Evolutionary conservation across 2,113 vertebrate species (phyloP).

Genomic region (Mus spicilegus): DNA sequence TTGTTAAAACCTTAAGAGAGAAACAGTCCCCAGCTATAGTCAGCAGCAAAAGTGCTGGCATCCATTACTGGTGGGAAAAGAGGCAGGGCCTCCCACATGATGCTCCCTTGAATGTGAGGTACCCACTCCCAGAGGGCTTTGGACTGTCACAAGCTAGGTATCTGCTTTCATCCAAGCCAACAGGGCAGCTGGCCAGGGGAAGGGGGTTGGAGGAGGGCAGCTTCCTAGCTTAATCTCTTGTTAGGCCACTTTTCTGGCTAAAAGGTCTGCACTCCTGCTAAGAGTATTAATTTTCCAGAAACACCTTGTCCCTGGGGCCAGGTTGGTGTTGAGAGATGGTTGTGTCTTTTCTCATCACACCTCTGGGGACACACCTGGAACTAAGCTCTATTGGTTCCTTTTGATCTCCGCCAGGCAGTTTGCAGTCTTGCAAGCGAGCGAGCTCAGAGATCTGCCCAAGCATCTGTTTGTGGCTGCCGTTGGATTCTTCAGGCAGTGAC

Average conservation of each 20-base stretch:
- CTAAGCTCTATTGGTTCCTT: background rate
- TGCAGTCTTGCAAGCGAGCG: background rate
- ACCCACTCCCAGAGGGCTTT: background rate
- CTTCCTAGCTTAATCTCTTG: conserved; percentile 17
- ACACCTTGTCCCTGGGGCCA: conserved; percentile 25
- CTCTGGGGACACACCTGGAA: background rate
- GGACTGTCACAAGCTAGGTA: background rate
- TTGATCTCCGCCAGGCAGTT: background rate
- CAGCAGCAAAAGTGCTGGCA: too few relatives aligned
- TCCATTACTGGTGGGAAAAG: background rate
- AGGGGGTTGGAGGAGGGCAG: background rate
- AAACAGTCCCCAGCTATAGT: too few relatives aligned
- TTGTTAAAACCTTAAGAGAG: background rate
- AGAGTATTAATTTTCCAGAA: conserved; percentile 1
- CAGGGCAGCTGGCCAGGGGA: background rate
- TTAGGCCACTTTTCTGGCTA: background rate
- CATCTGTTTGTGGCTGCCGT: background rate
- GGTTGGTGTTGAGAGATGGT: background rate
- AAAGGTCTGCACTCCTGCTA: background rate
- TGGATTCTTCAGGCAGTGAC: conserved; percentile 69
- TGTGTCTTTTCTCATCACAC: background rate
- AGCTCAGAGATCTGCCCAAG: background rate
- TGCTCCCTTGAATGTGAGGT: background rate
- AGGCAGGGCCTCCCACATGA: too few relatives aligned
- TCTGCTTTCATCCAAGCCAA: background rate